Evolutionary conservation across 2,888 invertebrate species (phyloP), one percentile per base, ranked within the genome.

Genomic region (Zygothrica quintamaculata): DNA sequence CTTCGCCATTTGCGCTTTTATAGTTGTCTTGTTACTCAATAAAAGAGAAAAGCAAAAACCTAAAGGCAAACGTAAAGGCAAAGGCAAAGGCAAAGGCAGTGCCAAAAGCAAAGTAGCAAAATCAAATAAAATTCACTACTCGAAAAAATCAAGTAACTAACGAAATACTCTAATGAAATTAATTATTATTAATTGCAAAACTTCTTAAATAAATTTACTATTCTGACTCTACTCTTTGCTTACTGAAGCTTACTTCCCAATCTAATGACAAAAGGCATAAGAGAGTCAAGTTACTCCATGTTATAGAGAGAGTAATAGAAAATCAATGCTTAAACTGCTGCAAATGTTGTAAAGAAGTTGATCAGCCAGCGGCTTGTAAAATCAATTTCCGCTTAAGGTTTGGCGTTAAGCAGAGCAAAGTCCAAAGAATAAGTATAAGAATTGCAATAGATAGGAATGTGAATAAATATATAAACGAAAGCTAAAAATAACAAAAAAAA

Each of bases 341-440:
- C 44, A 39, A 58, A 43, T 65, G 59, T 59, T 59, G 51, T 1
- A 33, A 37, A 40, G 39, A 46, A 64, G 67, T 58, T 69, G 77
- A 79, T 78, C 77, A 77, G 74, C 74, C 74, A 57, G 37, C 59
- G 78, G 74, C 70, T 75, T 70, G 74, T 65, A 66, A 80, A 81
- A 82, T 81, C 82, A 81, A 81, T 81, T 81, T 81, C 80, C 80
- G 80, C 37, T 82, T 62, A 25, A 44, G 60, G 67, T 65, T 78
- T 65, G 56, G 46, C 62, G 57, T 43, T 68, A 52, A 40, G 62
- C 62, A 42, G 33, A 22, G 60, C 16, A 53, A 16, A 36, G 34
- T 43, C 11, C 44, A 0, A 18, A 34, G 5, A 9, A 25, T 16
- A 11, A 37, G 50, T 31, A 50, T 8, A 2, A 16, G 51, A 13